A percentile compares a stretch with the other conserved stretches of the same genome.
phyloP scores from a whole-genome alignment of 2,888 invertebrate species.

The Tenthredo notha region DNA sequence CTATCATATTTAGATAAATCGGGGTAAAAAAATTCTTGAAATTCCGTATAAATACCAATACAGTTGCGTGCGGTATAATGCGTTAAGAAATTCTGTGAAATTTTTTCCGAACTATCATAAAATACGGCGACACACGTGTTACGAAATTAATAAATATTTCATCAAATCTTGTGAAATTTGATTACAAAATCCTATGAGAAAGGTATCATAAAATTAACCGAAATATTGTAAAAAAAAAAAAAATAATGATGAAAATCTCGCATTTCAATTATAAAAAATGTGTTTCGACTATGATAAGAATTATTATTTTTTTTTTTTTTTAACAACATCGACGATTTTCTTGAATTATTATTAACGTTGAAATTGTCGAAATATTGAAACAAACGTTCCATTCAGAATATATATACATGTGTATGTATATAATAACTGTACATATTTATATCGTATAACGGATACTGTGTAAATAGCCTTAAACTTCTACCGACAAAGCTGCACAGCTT shows the following conservation, averaged over 20 bases:
- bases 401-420: background rate
- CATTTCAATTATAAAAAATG: background rate
- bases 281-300: too few relatives aligned
- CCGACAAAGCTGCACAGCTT: background rate
- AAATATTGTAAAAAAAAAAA: background rate
- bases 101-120: background rate
- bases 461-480: background rate
- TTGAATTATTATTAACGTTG: background rate
- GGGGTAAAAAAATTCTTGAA: too few relatives aligned
- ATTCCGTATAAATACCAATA: too few relatives aligned
- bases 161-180: background rate
- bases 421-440: background rate
- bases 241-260: background rate
- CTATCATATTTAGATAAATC: background rate
- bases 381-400: background rate
- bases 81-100: background rate
- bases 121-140: background rate
- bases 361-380: conserved; percentile 14
- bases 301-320: too few relatives aligned
- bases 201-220: background rate
- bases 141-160: background rate
- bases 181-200: background rate
- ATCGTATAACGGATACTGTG: background rate
- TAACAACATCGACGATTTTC: background rate
- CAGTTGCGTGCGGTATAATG: too few relatives aligned